Evolutionary conservation across 2,113 vertebrate genomes (phyloP).

Genomic region (Zosterops pallidus): DNA sequence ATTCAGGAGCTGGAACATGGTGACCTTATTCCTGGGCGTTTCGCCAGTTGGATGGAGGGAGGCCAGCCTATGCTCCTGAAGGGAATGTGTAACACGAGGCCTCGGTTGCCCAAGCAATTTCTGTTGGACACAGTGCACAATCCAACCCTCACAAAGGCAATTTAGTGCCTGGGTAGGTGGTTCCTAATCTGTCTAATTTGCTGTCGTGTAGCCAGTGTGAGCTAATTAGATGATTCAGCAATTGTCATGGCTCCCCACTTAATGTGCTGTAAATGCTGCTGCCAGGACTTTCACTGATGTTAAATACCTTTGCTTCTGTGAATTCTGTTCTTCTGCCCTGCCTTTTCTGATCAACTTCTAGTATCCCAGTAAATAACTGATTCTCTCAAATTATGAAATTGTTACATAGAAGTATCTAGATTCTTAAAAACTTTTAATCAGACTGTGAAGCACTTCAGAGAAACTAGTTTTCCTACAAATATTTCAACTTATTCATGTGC

Average conservation of each 20-base stretch:
- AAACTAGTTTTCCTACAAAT: background rate
- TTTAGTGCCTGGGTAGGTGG: constrained; percentile 52
- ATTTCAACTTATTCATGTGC: background rate
- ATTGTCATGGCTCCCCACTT: constrained; percentile 32
- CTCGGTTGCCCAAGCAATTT: constrained; percentile 26
- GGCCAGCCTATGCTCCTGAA: background rate
- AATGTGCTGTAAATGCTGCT: constrained; percentile 20
- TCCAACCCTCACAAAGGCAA: constrained; percentile 31
- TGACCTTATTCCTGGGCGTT: constrained; percentile 30
- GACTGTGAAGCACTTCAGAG: background rate
- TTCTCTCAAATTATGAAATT: background rate
- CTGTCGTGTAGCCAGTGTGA: constrained; percentile 43
- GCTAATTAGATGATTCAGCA: constrained; percentile 61
- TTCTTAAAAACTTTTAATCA: background rate
- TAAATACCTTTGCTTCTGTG: constrained; percentile 4
- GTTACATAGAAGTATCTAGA: background rate
- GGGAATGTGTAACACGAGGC: background rate
- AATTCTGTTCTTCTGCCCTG: background rate
- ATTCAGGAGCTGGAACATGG: background rate
- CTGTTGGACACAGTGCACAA: constrained; percentile 13
- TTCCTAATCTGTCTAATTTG: constrained; percentile 54
- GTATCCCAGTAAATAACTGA: background rate
- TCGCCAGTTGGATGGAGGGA: background rate
- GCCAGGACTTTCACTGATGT: background rate
- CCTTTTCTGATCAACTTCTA: background rate